Conservation (phyloP, 1,140 invertebrate species). For the Proales similis region DNA sequence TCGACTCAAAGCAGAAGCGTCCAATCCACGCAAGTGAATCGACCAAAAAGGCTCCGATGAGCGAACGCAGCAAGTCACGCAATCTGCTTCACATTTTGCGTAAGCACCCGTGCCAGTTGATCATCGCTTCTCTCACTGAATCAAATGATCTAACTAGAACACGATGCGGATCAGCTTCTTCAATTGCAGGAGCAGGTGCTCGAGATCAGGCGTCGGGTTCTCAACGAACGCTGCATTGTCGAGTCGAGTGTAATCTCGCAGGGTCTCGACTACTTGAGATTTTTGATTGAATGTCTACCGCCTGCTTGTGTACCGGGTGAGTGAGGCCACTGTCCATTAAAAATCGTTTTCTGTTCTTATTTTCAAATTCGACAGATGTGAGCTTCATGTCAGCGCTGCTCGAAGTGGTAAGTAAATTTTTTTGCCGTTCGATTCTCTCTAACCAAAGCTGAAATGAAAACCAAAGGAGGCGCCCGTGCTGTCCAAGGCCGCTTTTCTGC, state of each 20-base stretch:
- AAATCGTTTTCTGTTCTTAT: too few species aligned
- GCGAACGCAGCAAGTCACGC: too few species aligned
- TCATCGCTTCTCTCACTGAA: too few species aligned
- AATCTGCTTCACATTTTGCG: too few species aligned
- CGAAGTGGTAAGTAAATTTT: slow-evolving; percentile 68
- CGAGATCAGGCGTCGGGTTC: slow-evolving; percentile 58
- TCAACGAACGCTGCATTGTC: neutral
- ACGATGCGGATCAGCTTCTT: neutral
- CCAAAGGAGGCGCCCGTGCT: slow-evolving; percentile 83
- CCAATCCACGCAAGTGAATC: too few species aligned
- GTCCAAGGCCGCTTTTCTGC: slow-evolving; percentile 73
- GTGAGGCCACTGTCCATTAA: too few species aligned
- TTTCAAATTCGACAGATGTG: too few species aligned
- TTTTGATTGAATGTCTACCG: slow-evolving; percentile 80
- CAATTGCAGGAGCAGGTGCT: slow-evolving; percentile 66
- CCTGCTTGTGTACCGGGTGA: slow-evolving; percentile 90
- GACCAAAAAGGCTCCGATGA: too few species aligned
- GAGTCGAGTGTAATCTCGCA: slow-evolving; percentile 9
- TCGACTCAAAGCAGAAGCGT: too few species aligned
- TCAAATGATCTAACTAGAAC: neutral
- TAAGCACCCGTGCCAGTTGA: too few species aligned
- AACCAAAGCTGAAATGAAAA: neutral
- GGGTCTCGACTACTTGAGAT: slow-evolving; percentile 51
- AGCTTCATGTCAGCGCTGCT: slow-evolving; percentile 86
- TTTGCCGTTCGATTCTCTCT: neutral